These are phyloP conservation scores for Cheilosia vulpina DNA, from an alignment of 2,888 invertebrate genomes.

Conservation along the genomic window DNA sequence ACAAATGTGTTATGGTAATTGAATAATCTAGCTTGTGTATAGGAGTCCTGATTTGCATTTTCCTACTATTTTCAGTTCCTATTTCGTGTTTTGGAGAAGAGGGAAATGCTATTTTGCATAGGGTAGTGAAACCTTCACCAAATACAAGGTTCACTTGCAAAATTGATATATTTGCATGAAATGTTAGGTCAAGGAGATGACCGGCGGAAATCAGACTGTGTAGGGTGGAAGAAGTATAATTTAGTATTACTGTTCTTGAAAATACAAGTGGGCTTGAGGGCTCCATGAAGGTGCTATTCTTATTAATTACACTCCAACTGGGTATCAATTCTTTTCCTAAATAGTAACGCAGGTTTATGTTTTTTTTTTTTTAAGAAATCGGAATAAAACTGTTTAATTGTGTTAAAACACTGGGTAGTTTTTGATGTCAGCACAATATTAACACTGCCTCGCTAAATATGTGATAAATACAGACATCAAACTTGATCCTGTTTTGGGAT, in stretches of 20 bases:
- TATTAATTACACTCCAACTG: too few relatives aligned
- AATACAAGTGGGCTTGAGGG: background rate
- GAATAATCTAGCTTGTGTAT: background rate
- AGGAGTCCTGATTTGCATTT: constrained; percentile 23
- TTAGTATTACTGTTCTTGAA: background rate
- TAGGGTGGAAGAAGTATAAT: background rate
- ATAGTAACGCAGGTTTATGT: too few relatives aligned
- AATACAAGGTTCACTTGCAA: constrained; percentile 1
- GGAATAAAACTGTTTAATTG: too few relatives aligned
- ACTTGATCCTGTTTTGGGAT: too few relatives aligned
- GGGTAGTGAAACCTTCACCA: background rate
- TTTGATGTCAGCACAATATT: too few relatives aligned
- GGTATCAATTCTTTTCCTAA: too few relatives aligned
- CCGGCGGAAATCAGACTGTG: background rate
- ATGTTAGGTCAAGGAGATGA: constrained; percentile 14
- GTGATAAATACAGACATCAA: too few relatives aligned
- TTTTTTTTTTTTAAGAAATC: too few relatives aligned
- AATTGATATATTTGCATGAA: constrained; percentile 1
- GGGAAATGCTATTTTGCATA: constrained; percentile 13
- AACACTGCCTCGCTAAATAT: too few relatives aligned
- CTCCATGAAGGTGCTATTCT: background rate
- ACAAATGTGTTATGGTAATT: constrained; percentile 9
- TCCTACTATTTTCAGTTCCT: constrained; percentile 8
- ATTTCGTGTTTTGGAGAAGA: constrained; percentile 11
- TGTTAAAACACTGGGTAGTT: too few relatives aligned